phyloP scores from a whole-genome alignment of 1,140 invertebrate species.

The Xylocopa sonorina region DNA sequence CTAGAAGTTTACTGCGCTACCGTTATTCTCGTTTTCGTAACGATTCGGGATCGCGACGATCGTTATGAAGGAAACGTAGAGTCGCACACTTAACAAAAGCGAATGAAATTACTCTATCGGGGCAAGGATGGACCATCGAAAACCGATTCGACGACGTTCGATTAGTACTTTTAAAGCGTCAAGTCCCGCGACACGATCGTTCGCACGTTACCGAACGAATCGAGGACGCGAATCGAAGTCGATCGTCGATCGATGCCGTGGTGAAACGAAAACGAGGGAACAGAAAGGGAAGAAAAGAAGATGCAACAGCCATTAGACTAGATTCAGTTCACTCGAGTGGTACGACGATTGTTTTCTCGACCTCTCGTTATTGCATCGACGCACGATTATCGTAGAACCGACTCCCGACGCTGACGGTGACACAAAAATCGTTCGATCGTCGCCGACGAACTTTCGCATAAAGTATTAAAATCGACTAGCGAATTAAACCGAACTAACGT shows the following conservation, averaged over 20 bases:
- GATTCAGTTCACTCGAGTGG: constrained; percentile 51
- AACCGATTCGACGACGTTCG: neutral
- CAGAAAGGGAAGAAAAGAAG: neutral
- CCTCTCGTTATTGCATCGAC: neutral
- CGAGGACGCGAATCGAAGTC: neutral
- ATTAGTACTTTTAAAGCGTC: too few species aligned
- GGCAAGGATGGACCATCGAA: neutral
- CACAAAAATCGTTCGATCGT: neutral
- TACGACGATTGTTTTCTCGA: constrained; percentile 7
- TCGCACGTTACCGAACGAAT: too few species aligned
- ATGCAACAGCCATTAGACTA: constrained; percentile 65
- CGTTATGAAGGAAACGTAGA: constrained; percentile 28
- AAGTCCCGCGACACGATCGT: neutral
- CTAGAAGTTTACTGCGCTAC: constrained; percentile 28
- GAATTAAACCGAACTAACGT: neutral
- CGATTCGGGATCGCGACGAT: constrained; percentile 26
- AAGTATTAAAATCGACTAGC: neutral
- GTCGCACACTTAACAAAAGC: neutral
- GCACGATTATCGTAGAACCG: neutral
- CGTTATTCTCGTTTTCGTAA: constrained; percentile 35
- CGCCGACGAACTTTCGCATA: neutral
- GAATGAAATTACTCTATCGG: neutral
- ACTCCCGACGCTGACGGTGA: neutral
- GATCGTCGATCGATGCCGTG: constrained; percentile 32
- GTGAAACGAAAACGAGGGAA: neutral